Evolutionary conservation across 2,797 vertebrate genomes (phyloP), one percentile per base, ranked within the genome.

Genomic region (Epinephelus coioides): DNA sequence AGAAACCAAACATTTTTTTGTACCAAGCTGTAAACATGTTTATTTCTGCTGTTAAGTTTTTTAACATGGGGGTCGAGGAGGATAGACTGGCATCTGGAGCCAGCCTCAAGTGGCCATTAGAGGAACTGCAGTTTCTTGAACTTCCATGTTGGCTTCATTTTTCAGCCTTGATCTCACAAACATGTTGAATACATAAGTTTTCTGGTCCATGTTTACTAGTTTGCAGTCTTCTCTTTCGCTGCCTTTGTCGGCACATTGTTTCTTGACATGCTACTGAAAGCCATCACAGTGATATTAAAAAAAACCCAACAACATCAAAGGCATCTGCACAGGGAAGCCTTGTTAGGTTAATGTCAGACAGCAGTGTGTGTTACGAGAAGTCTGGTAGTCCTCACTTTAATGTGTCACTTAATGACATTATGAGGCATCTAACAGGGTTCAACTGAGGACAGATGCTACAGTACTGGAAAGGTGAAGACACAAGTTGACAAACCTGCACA

Each of bases 311-410:
- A 34, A 34, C 34, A 34, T 34, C 6, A 34, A 34, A 34, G 34
- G 34, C 34, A 34, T 34, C 34, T 34, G 34, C 34, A 34, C 30
- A 34, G 6, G 30, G 6, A 1, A 34, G 30, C 7, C 49, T 10
- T 5, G 27, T 38, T 30, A 43, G 15, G 43, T 51, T 30, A 25
- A 54, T 57, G 34, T 69, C 47, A 65, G 65, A 68, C 4, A 63
- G 23, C 18, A 40, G 30, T 13, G 34, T 61, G 27, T 46, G 12
- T 54, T 43, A 46, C 64, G 13, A 65, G 5, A 51, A 49, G 34
- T 69, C 55, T 65, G 72, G 72, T 40, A 21, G 44, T 56, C 14
- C 30, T 55, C 57, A 62, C 25, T 56, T 79, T 30, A 73, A 73
- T 49, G 50, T 3, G 40, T 69, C 51, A 60, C 43, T 68, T 44